These are phyloP conservation scores for Apomyelois bistriatella DNA, from an alignment of 2,888 invertebrate genomes.

Conservation along the genomic window DNA sequence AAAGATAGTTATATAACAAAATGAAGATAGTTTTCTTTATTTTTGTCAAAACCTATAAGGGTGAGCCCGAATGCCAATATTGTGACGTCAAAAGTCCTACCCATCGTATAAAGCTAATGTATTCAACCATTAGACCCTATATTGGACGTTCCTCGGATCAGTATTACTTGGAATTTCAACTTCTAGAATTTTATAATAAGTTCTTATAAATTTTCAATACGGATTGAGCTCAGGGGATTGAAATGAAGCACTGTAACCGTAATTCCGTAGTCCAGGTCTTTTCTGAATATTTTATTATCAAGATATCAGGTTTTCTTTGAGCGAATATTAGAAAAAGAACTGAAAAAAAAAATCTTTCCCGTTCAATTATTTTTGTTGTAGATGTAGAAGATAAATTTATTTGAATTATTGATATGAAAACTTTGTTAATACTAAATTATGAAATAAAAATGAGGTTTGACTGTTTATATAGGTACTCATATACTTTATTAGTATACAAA, in stretches of 20 bases:
- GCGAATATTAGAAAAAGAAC: not conserved
- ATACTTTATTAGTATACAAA: too few relatives aligned
- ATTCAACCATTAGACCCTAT: constrained; percentile 12
- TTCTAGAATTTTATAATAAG: constrained; percentile 3
- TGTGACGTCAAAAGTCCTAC: not conserved
- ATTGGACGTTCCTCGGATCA: not conserved
- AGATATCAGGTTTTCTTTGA: not conserved
- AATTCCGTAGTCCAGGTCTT: not conserved
- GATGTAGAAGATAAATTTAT: too few relatives aligned
- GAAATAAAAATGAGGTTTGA: too few relatives aligned
- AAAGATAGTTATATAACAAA: too few relatives aligned
- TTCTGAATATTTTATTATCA: not conserved
- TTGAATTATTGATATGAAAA: too few relatives aligned
- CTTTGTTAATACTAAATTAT: too few relatives aligned
- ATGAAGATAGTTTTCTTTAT: too few relatives aligned
- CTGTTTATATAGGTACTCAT: too few relatives aligned
- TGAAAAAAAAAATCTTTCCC: too few relatives aligned
- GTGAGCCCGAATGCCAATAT: too few relatives aligned
- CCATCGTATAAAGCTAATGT: constrained; percentile 6
- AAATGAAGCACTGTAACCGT: not conserved
- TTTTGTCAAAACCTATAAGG: too few relatives aligned
- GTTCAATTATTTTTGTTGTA: too few relatives aligned
- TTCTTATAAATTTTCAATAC: not conserved
- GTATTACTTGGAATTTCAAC: not conserved
- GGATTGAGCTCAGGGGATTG: not conserved